Evolutionary conservation across 2,888 invertebrate genomes (phyloP).

Genomic region (Molorchus minor): DNA sequence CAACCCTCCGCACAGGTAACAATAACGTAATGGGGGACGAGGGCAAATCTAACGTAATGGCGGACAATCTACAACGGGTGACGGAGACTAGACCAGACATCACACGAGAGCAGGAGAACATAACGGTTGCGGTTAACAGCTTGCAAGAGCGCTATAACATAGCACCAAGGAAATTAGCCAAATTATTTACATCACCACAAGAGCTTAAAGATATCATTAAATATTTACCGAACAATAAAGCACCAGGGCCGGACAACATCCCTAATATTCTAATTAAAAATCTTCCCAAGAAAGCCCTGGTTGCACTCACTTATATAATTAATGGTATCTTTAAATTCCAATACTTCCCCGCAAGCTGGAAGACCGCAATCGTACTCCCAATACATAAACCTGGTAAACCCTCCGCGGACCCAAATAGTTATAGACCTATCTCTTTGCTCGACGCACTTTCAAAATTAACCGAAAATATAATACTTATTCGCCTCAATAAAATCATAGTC

Average conservation of each 20-base stretch:
- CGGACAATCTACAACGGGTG: background rate
- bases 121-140: background rate
- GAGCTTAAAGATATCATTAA: no score
- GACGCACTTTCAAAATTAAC: background rate
- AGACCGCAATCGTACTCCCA: background rate
- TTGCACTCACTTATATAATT: background rate
- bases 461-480: background rate
- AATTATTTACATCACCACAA: background rate
- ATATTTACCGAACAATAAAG: background rate
- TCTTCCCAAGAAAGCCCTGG: background rate
- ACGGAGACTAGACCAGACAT: background rate
- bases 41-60: background rate
- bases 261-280: background rate
- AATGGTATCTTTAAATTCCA: background rate
- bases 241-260: background rate
- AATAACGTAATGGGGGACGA: background rate
- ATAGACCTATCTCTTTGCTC: background rate
- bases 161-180: background rate
- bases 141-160: background rate
- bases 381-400: background rate
- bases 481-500: background rate
- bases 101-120: background rate
- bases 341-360: background rate
- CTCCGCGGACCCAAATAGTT: background rate
- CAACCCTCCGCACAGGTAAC: background rate